Evolutionary conservation across 2,797 vertebrate species (phyloP), one percentile per base, ranked within the genome.

Genomic region (Melopsittacus undulatus): DNA sequence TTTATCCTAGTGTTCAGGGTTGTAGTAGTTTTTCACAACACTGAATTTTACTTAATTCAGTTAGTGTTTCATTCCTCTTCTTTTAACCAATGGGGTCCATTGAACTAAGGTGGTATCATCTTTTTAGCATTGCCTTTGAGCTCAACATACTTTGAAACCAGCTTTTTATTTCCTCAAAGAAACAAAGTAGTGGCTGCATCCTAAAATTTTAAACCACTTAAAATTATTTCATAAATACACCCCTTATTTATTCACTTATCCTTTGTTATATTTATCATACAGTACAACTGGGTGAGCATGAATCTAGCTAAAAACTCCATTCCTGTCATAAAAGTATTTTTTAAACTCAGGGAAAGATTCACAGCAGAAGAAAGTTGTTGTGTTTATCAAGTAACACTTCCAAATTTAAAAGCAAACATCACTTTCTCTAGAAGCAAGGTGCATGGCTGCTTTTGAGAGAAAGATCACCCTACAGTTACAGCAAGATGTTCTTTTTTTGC

Each of bases 401-500:
- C 85, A 80, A 64, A 73, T 96, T 83, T 89, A 89, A 92, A 90
- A 83, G 40, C 48, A 89, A 95, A 82, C n/a, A 87, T 80, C 72
- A 32, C 11, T 85, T 88, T 52, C 76, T 92, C 74, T 90, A 88
- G 83, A 96, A 93, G 32, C n/a, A 91, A 97, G 77, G 61, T 81
- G 70, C 54, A 24, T 11, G 21, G 36, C 83, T 96, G 45, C 40
- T 74, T 92, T 89, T 95, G 64, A 88, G 63, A 89, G 36, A 90
- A 59, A 62, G 66, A 88, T 56, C 62, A 69, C 64, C 68, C 82
- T 68, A 32, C 62, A 21, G 56, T 89, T 89, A 30, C 91, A 97
- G 97, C 32, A 32, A 92, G 95, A 86, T 69, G 85, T 51, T 89
- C 77, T 96, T 95, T 95, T 92, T 94, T 83, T 80, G 91, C 95